These are phyloP conservation scores for Argyrosomus regius DNA, from an alignment of 2,797 vertebrate genomes.

Conservation along the genomic window DNA sequence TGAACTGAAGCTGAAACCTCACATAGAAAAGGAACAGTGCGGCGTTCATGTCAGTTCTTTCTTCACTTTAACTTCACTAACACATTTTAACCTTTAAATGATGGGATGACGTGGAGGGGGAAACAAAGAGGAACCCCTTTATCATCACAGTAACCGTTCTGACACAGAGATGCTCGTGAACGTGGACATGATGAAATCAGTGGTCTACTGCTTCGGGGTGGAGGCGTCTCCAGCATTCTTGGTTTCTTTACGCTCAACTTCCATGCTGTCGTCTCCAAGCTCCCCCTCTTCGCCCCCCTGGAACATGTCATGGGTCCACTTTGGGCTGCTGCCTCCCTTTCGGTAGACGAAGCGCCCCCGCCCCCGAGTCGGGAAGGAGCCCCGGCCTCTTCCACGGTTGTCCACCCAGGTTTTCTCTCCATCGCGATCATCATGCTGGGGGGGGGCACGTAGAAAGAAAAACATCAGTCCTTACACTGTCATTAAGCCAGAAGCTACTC, in stretches of 20 bases:
- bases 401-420: slow-evolving; percentile 95
- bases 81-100: slow-evolving; percentile 35
- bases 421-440: slow-evolving; percentile 96
- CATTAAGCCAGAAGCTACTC: not conserved
- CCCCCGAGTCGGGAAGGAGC: slow-evolving; percentile 87
- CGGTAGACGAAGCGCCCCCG: slow-evolving; percentile 94
- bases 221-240: slow-evolving; percentile 81
- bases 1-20: slow-evolving; percentile 17
- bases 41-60: slow-evolving; percentile 32
- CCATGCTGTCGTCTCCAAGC: slow-evolving; percentile 89
- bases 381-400: slow-evolving; percentile 88
- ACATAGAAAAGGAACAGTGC: slow-evolving; percentile 26
- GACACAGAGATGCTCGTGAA: not conserved
- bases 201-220: slow-evolving; percentile 83
- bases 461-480: not conserved
- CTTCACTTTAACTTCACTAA: slow-evolving; percentile 31
- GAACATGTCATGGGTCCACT: slow-evolving; percentile 94
- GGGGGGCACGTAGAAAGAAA: not conserved
- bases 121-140: not conserved
- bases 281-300: slow-evolving; percentile 91
- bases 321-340: slow-evolving; percentile 82
- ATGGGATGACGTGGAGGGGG: slow-evolving; percentile 14
- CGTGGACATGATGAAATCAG: not conserved
- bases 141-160: slow-evolving; percentile 5
- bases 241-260: slow-evolving; percentile 89